Evolutionary conservation across 37 sponge, comb jelly and placozoan species (phyloP).

Genomic region (Cliona cf. orientalis): DNA sequence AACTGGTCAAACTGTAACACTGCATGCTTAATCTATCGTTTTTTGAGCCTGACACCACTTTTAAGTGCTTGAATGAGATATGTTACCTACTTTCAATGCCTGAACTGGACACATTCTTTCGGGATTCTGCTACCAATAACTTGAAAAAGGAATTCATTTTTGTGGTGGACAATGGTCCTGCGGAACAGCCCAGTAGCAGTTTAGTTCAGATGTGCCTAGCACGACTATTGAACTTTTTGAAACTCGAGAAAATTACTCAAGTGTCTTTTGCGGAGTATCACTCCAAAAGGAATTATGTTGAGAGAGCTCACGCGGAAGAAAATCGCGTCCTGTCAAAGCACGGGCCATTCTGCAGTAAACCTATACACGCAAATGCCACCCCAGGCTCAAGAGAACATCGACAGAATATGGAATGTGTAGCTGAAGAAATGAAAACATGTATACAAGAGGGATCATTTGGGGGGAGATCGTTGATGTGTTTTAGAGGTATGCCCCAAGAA

Average conservation of each 20-base stretch:
- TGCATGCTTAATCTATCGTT: conserved; percentile 20
- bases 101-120: background rate
- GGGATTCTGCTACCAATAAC: background rate
- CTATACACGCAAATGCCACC: background rate
- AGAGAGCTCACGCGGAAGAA: conserved; percentile 6
- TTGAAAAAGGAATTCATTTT: conserved; percentile 2
- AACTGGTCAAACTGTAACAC: conserved; percentile 23
- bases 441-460: too few species aligned
- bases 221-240: too few species aligned
- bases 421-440: too few species aligned
- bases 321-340: conserved; percentile 11
- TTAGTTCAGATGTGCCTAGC: conserved; percentile 21
- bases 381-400: conserved; percentile 5
- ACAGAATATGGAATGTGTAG: conserved; percentile 35
- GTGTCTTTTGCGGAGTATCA: conserved; percentile 9
- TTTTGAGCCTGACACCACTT: conserved; percentile 30
- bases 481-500: too few species aligned
- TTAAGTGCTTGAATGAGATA: conserved; percentile 16
- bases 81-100: background rate
- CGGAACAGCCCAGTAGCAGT: conserved; percentile 3
- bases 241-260: too few species aligned
- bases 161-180: conserved; percentile 28
- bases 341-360: background rate
- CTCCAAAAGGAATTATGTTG: too few species aligned
- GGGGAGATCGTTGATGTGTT: too few species aligned